Base-by-base conservation (phyloP, 2,888 invertebrate species). In the Rotaria sp. region DNA sequence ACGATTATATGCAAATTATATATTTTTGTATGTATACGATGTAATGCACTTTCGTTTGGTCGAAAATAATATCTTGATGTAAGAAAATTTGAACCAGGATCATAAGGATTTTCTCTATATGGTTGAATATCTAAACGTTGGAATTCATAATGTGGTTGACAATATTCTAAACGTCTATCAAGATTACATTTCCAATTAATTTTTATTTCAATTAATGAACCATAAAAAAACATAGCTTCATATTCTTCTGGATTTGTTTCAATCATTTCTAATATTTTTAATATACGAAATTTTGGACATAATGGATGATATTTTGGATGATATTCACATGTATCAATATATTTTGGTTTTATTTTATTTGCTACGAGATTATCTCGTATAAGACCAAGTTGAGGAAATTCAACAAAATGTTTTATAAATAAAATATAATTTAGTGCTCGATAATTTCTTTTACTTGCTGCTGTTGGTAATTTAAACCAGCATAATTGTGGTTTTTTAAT, bases 171-270 rank as follows among this genome's bases (percentile, higher is more conserved):
- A 3, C 1, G 4, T n/a, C 3, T 45, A n/a, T 80, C 80, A n/a
- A 80, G 45, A 10, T 80, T 45, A 45, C 80, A 80, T 80, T 80
- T 45, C 80, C 80, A 80, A n/a, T 1, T 45, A 2, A 80, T 80
- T 80, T 80, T 80, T 26, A 80, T 80, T 80, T 41, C 80, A 80
- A 80, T 45, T 21, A 45, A n/a, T 80, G 80, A 80, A n/a, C 80
- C 80, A n/a, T 45, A 24, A 45, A 45, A 11, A 45, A 80, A 45
- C 45, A 80, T 80, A n/a, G 26, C 2, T n/a, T 80, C n/a, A n/a
- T 80, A 80, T 80, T 80, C 80, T 1, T 4, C 11, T 7, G 41
- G 21, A n/a, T 80, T 13, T 3, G 4, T n/a, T 45, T 45, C 45
- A 35, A 45, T n/a, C n/a, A 80, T 11, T 80, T 80, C 8, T 45